A percentile compares a stretch with the other conserved stretches of the same genome.
phyloP scores from a whole-genome alignment of 2,113 vertebrate genomes.

The Danionella cerebrum region DNA sequence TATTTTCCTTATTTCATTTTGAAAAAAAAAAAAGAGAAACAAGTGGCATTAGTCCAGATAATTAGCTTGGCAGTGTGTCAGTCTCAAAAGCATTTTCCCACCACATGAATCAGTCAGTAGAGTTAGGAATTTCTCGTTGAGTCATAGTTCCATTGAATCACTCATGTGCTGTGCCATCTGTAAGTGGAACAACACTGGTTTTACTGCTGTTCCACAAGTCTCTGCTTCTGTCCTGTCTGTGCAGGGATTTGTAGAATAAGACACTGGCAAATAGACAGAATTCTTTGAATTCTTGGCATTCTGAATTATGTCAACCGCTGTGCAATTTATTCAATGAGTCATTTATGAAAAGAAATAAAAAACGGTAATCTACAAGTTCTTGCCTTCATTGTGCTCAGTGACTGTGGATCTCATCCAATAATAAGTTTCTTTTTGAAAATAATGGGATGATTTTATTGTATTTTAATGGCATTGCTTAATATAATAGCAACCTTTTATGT shows the following conservation, averaged over 20 bases:
- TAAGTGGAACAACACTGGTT: slow-evolving; percentile 38
- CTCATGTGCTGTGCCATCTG: slow-evolving; percentile 38
- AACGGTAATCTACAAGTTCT: background rate
- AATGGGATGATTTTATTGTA: background rate
- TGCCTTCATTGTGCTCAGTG: background rate
- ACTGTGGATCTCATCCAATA: background rate
- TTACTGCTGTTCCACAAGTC: slow-evolving; percentile 38
- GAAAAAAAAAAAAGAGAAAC: too few relatives aligned
- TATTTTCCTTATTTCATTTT: slow-evolving; percentile 44
- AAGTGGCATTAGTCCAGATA: slow-evolving; percentile 56
- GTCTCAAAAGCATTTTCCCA: slow-evolving; percentile 39
- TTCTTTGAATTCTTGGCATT: slow-evolving; percentile 43
- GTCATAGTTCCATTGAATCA: slow-evolving; percentile 48
- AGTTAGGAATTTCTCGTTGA: slow-evolving; percentile 29
- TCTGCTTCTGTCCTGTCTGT: slow-evolving; percentile 40
- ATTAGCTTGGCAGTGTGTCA: slow-evolving; percentile 33
- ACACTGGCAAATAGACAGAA: slow-evolving; percentile 27
- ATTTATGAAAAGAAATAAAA: slow-evolving; percentile 5
- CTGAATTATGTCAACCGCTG: slow-evolving; percentile 23
- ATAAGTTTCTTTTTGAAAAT: background rate
- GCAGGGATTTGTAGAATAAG: background rate
- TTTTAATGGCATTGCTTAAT: background rate
- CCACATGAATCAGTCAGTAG: slow-evolving; percentile 35
- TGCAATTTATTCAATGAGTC: slow-evolving; percentile 9
- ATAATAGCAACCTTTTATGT: background rate